phyloP scores from a whole-genome alignment of 1,140 invertebrate species.

The Asbolus verrucosus region DNA sequence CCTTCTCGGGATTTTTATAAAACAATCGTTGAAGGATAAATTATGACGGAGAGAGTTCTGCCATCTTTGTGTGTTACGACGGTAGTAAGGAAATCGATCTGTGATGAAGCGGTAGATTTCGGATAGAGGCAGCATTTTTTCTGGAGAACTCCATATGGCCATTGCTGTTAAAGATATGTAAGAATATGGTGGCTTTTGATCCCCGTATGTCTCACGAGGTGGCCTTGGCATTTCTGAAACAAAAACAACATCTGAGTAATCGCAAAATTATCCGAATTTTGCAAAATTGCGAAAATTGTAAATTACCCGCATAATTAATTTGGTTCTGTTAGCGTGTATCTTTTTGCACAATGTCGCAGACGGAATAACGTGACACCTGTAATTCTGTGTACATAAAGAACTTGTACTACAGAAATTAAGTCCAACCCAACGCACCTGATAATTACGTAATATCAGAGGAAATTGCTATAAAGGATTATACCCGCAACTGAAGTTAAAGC shows the following conservation, averaged over 20 bases:
- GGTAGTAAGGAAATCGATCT: slow-evolving; percentile 91
- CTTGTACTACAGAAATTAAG: background rate
- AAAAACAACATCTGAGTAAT: slow-evolving; percentile 36
- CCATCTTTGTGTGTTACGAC: slow-evolving; percentile 91
- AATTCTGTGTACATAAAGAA: too few species aligned
- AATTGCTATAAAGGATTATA: slow-evolving; percentile 22
- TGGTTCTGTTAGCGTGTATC: background rate
- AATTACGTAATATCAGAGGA: slow-evolving; percentile 28
- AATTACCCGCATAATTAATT: too few species aligned
- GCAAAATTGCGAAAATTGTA: too few species aligned
- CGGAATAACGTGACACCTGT: slow-evolving; percentile 9
- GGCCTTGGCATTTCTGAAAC: slow-evolving; percentile 83
- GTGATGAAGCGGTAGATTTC: slow-evolving; percentile 96
- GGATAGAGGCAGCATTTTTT: slow-evolving; percentile 95
- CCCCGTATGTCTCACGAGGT: slow-evolving; percentile 90
- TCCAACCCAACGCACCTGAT: slow-evolving; percentile 19
- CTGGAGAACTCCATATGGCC: slow-evolving; percentile 94
- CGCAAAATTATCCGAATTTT: too few species aligned
- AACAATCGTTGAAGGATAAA: slow-evolving; percentile 94
- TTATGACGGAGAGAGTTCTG: slow-evolving; percentile 90
- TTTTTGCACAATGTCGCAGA: background rate
- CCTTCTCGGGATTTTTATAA: slow-evolving; percentile 90
- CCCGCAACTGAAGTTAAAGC: slow-evolving; percentile 36
- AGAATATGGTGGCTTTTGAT: slow-evolving; percentile 96
- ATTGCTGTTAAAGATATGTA: slow-evolving; percentile 97